These are phyloP conservation scores for Emys orbicularis DNA, from an alignment of 2,797 vertebrate genomes.

Conservation along the genomic window DNA sequence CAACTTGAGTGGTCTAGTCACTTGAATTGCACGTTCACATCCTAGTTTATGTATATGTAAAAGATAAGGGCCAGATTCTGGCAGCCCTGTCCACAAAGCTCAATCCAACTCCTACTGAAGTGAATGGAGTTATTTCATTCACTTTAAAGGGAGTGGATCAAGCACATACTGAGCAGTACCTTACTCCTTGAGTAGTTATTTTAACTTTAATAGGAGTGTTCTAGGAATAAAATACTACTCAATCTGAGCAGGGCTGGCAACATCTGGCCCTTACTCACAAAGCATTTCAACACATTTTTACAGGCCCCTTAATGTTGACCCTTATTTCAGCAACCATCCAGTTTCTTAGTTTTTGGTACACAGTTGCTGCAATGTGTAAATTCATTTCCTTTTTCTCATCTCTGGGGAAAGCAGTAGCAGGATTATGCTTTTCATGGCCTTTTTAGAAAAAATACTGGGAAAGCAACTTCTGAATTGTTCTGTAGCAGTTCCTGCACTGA, in stretches of 20 bases:
- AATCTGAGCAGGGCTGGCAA: background rate
- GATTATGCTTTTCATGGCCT: background rate
- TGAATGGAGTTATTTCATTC: background rate
- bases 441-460: background rate
- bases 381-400: background rate
- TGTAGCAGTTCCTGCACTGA: background rate
- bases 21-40: background rate
- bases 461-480: constrained; percentile 14
- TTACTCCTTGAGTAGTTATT: constrained; percentile 34
- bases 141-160: constrained; percentile 3
- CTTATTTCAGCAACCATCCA: background rate
- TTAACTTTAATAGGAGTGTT: constrained; percentile 19
- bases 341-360: background rate
- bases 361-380: background rate
- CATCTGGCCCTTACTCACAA: background rate
- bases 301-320: background rate
- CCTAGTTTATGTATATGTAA: background rate
- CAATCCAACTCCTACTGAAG: background rate
- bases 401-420: background rate
- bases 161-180: background rate
- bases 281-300: background rate
- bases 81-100: background rate
- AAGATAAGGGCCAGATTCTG: constrained; percentile 1
- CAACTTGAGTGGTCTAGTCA: background rate
- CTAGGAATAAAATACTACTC: constrained; percentile 30